Conservation (phyloP, 2,113 vertebrate species). For the Thermophis baileyi region DNA sequence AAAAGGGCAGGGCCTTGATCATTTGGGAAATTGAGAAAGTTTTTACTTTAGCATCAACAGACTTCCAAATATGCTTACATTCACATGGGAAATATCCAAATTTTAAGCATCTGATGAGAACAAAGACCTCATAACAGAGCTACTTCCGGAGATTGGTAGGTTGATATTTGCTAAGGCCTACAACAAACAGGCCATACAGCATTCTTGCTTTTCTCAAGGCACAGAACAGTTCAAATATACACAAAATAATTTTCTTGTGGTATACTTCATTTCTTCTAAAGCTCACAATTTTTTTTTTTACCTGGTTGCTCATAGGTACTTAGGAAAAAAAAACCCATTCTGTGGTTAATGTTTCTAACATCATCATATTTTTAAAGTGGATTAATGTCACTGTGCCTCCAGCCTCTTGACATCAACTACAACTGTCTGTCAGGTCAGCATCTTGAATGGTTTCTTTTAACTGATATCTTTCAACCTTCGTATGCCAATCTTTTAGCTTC, state of each 20-base stretch:
- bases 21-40: not conserved
- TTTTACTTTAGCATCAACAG: not conserved
- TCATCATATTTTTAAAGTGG: accelerated
- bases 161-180: not conserved
- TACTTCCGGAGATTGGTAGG: not conserved
- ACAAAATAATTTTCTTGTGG: not conserved
- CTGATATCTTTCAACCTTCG: accelerated
- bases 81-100: not conserved
- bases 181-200: too few species aligned
- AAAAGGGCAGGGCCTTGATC: not conserved
- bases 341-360: slow-evolving; percentile 8
- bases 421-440: slow-evolving; percentile 22
- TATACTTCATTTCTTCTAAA: not conserved
- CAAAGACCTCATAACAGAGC: not conserved
- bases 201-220: not conserved
- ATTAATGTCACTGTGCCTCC: not conserved
- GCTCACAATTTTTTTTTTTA: not conserved
- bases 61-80: not conserved
- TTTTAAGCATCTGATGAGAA: not conserved
- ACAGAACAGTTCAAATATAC: not conserved
- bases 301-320: not conserved
- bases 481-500: not conserved
- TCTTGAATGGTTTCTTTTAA: not conserved
- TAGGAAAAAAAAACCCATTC: not conserved
- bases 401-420: slow-evolving; percentile 26